A percentile compares a stretch with the other conserved stretches of the same genome.
Conservation (phyloP, 2,797 vertebrate species). For the Chloroceryle inda region DNA sequence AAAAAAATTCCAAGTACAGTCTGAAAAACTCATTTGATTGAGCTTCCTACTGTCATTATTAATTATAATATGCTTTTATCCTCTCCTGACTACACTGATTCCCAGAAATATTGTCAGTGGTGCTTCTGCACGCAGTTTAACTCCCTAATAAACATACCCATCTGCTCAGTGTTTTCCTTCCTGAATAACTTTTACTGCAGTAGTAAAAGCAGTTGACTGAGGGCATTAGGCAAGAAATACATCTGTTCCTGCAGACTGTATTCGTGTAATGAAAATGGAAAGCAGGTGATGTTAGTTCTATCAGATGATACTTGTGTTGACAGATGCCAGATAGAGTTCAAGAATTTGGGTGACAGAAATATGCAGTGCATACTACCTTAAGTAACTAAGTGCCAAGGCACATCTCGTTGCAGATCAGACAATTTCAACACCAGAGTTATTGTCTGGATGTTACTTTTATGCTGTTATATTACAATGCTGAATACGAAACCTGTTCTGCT, state of each 20-base stretch:
- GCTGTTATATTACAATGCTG: background rate
- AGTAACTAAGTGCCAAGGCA: background rate
- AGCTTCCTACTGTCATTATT: constrained; percentile 49
- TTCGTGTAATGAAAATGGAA: background rate
- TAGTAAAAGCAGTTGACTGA: constrained; percentile 46
- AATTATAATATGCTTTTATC: constrained; percentile 67
- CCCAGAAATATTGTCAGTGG: constrained; percentile 74
- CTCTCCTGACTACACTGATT: constrained; percentile 58
- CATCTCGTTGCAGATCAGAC: background rate
- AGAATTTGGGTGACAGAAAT: background rate
- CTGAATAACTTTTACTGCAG: constrained; percentile 15
- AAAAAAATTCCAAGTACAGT: constrained; percentile 35
- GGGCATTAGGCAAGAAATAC: constrained; percentile 19
- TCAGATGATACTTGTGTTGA: background rate
- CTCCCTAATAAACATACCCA: constrained; percentile 72
- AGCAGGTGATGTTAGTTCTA: background rate
- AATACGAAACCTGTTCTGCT: background rate
- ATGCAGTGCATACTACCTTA: background rate
- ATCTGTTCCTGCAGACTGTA: background rate
- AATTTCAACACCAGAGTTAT: background rate
- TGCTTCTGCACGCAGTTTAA: constrained; percentile 63
- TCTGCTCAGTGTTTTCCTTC: constrained; percentile 74
- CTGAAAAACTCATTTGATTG: constrained; percentile 11
- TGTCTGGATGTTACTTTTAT: background rate
- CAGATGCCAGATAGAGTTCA: background rate